phyloP scores from a whole-genome alignment of 2,113 vertebrate species.

The Catharus bicknelli region DNA sequence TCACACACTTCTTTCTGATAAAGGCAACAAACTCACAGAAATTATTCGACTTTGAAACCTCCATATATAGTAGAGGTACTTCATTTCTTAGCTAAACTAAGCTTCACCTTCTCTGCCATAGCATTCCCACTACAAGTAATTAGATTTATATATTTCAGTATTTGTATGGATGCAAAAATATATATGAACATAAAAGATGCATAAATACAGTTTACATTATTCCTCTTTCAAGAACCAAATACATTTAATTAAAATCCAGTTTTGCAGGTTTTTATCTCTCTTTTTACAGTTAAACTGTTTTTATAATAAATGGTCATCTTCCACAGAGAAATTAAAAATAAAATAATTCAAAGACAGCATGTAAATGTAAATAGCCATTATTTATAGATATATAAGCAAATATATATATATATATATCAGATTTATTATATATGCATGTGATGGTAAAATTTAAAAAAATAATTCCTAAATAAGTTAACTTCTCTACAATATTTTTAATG shows the following conservation, averaged over 20 bases:
- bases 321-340: not conserved
- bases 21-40: not conserved
- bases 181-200: not conserved
- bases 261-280: not conserved
- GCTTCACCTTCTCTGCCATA: not conserved
- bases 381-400: not conserved
- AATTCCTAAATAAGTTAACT: not conserved
- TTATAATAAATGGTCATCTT: not conserved
- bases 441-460: not conserved
- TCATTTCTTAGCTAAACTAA: not conserved
- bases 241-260: not conserved
- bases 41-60: not conserved
- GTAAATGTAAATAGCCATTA: not conserved
- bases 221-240: not conserved
- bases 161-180: not conserved
- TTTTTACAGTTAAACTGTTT: not conserved
- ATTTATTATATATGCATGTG: not conserved
- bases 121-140: not conserved
- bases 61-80: not conserved
- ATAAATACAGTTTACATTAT: not conserved
- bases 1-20: not conserved
- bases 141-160: not conserved
- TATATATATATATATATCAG: too few species aligned
- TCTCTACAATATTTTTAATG: not conserved
- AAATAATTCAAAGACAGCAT: not conserved